A percentile compares a stretch with the other conserved stretches of the same genome.
Evolutionary conservation across 2,113 vertebrate species (phyloP).

Genomic region (Lates calcarifer): DNA sequence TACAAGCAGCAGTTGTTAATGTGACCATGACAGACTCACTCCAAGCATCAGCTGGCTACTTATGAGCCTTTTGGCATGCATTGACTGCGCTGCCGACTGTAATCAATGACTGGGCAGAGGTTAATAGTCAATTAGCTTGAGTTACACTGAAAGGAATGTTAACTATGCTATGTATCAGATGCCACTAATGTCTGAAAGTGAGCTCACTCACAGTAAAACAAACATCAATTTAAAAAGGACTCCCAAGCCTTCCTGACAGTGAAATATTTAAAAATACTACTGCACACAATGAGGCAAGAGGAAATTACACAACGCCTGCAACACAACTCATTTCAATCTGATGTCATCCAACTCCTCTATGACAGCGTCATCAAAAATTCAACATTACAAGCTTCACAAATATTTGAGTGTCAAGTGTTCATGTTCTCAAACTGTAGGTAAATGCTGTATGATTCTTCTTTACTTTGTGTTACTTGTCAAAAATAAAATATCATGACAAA

Average conservation of each 20-base stretch:
- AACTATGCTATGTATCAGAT: constrained; percentile 22
- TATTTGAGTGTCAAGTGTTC: neutral
- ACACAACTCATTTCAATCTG: neutral
- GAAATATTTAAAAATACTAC: neutral
- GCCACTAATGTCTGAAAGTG: constrained; percentile 9
- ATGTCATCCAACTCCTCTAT: neutral
- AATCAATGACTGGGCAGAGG: constrained; percentile 49
- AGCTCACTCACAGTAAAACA: constrained; percentile 16
- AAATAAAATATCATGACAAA: neutral
- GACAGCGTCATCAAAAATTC: neutral
- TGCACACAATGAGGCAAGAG: neutral
- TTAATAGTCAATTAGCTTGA: constrained; percentile 61
- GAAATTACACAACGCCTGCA: neutral
- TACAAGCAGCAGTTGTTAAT: constrained; percentile 11
- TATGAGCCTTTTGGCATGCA: constrained; percentile 32
- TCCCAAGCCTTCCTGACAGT: neutral
- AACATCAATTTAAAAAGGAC: neutral
- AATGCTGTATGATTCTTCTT: neutral
- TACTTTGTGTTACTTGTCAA: neutral
- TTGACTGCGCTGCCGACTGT: constrained; percentile 19
- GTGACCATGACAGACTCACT: neutral
- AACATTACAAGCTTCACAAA: neutral
- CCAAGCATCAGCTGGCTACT: constrained; percentile 1
- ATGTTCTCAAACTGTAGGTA: neutral
- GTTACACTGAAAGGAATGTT: constrained; percentile 30